Base-by-base conservation (phyloP, 2,888 invertebrate genomes). In the Globia sparganii region DNA sequence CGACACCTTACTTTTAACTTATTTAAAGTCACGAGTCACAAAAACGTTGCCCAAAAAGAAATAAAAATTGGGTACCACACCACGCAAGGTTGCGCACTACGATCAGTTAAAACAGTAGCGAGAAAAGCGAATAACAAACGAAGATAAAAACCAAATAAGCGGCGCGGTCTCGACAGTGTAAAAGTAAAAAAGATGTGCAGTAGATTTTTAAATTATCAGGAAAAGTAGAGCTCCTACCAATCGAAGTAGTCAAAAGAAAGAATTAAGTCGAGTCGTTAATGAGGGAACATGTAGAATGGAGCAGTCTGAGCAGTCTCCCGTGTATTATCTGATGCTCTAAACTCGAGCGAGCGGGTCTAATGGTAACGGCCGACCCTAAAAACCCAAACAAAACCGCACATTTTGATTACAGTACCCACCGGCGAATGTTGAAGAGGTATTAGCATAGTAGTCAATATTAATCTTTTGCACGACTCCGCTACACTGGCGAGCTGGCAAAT, bases 81-180 rank as follows among this genome's bases (percentile, higher is more conserved):
- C 92, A 92, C 93, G 92, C 93, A 89, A 93, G 90, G 90, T 91
- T 90, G 91, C 84, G 40, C 75, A 93, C 93, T 91, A 90, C 92
- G 91, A 94, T 93, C 94, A 93, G 94, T 94, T 94, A 93, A 93
- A 94, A 92, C 92, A 86, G 93, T 92, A 92, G 92, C 70, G 69
- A 86, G 81, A 88, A 89, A 88, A 89, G 79, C 85, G 86, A 90
- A 89, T 90, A 90, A 90, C 90, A 90, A 88, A 90, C 86, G 79
- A 92, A 94, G 93, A 92, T 91, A 93, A 94, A 93, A 92, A 86
- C 87, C 87, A 87, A 92, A 91, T 88, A 87, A 89, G 88, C 89
- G 84, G 83, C 89, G 83, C 89, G 85, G 86, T 88, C 87, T 90
- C 70, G 80, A 75, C 71, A 62, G 56, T 56, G 34, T 71, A 85